Base-by-base conservation (phyloP, 2,888 invertebrate genomes). In the Cataglyphis rosenhaueri region DNA sequence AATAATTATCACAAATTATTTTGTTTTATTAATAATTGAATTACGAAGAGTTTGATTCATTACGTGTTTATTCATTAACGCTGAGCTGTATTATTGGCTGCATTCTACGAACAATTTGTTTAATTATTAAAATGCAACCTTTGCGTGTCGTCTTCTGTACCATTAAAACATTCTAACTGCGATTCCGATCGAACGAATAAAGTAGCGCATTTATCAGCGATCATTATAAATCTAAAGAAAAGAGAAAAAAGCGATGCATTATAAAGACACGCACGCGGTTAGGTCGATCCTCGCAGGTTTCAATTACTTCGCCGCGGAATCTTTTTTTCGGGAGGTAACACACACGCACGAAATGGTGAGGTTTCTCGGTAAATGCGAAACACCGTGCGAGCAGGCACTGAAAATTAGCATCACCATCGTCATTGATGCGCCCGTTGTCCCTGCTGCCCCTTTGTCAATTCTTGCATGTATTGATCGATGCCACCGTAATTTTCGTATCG, bases 401-500 rank as follows among this genome's bases (percentile, higher is more conserved):
- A 59, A 79, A 79, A 79, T 79, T 79, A 79, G 76, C 66, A 66
- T 73, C 61, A 65, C 62, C n/a, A 1, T n/a, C 48, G 85, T 85
- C 87, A 89, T 87, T 82, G 89, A 88, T 85, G 87, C 84, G 86
- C 83, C 82, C 76, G 78, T 73, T 75, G 85, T 84, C 81, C 64
- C 86, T 84, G 78, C 68, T 75, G 85, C 85, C 78, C 64, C 86
- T 86, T 85, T 70, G 86, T 89, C 86, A 86, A 90, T 90, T 83
- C 79, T 85, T 78, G 84, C 82, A 78, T 66, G 87, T 87, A 89
- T 90, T 78, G 86, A 88, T 85, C 89, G 85, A 90, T 89, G 84
- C 83, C 87, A 87, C 84, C 84, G 89, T 88, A 89, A 90, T 90
- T 90, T 88, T 86, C 84, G 84, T 86, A 90, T 90, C 91, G 90